phyloP scores from a whole-genome alignment of 2,113 vertebrate genomes.

The Accipiter cooperii region DNA sequence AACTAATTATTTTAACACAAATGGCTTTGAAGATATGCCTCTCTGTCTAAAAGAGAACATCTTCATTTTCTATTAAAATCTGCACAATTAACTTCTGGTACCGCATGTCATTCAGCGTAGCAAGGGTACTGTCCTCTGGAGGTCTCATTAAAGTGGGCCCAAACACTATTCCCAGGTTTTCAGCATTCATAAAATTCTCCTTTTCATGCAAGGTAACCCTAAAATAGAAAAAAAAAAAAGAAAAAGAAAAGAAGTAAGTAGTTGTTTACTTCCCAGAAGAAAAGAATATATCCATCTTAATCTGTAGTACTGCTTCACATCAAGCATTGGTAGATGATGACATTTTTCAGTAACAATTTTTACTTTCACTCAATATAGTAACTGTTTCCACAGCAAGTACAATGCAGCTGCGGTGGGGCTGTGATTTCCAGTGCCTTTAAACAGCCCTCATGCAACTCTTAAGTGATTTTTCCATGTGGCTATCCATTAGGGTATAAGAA shows the following conservation, averaged over 20 bases:
- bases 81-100: constrained; percentile 96
- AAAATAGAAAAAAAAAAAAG: background rate
- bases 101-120: constrained; percentile 94
- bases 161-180: constrained; percentile 96
- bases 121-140: constrained; percentile 90
- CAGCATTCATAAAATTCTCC: constrained; percentile 95
- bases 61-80: constrained; percentile 96
- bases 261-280: background rate
- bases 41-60: constrained; percentile 87
- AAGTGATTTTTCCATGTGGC: background rate
- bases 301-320: background rate
- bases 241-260: background rate
- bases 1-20: constrained; percentile 36
- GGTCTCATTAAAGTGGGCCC: constrained; percentile 97
- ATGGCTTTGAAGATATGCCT: constrained; percentile 39
- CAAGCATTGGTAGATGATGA: background rate
- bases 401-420: fast-evolving
- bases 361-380: background rate
- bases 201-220: constrained; percentile 95
- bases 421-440: background rate
- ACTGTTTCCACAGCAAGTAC: background rate
- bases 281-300: background rate
- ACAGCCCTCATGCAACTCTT: background rate
- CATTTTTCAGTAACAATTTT: background rate
- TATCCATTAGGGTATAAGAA: background rate